Conservation (phyloP, 2,797 vertebrate genomes). For the Dendrocincla fuliginosa region DNA sequence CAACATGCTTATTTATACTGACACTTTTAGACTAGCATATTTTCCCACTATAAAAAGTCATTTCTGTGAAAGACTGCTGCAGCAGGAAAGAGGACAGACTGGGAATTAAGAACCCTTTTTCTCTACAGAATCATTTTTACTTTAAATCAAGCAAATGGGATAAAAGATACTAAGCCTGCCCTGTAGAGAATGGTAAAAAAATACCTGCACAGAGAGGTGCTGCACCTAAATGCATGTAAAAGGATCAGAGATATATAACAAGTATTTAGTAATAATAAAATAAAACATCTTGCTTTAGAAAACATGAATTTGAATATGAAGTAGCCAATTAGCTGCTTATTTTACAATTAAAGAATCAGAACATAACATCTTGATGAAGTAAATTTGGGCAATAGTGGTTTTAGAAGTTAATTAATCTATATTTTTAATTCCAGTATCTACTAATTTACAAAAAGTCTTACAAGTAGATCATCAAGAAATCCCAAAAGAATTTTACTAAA, state of each 20-base stretch:
- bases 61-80: neutral
- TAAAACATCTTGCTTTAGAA: neutral
- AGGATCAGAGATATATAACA: neutral
- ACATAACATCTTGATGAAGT: neutral
- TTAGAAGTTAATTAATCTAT: neutral
- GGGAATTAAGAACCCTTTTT: neutral
- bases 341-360: neutral
- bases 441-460: constrained; percentile 2
- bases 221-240: neutral
- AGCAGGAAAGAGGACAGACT: neutral
- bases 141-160: neutral
- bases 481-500: constrained; percentile 53
- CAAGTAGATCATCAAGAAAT: constrained; percentile 26
- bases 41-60: constrained; percentile 12
- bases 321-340: neutral
- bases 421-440: neutral
- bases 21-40: constrained; percentile 22
- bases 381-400: neutral
- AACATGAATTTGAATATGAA: neutral
- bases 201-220: neutral
- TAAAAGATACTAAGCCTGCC: neutral
- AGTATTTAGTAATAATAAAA: neutral
- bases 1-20: constrained; percentile 39
- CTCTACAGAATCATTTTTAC: neutral
- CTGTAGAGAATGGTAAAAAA: neutral